Evolutionary conservation across 2,113 vertebrate genomes (phyloP), one percentile per base, ranked within the genome.

Genomic region (Proteles cristata): DNA sequence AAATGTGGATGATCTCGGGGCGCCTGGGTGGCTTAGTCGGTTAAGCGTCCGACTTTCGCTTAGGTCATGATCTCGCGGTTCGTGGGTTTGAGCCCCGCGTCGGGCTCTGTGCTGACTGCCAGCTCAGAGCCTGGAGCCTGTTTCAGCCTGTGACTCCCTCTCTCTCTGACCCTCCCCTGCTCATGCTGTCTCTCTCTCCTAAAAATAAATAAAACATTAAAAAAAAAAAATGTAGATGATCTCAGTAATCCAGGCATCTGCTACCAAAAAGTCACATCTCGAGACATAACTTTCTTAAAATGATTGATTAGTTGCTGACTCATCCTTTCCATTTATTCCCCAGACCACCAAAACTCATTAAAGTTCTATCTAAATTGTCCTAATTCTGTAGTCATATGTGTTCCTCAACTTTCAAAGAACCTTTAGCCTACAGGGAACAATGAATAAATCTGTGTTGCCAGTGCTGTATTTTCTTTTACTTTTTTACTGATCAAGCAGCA

Each of bases 201-300:
- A n/a, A n/a, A n/a, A n/a, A n/a, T n/a, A n/a, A n/a, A n/a, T n/a
- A n/a, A n/a, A n/a, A n/a, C n/a, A n/a, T n/a, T n/a, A n/a, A n/a
- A n/a, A n/a, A n/a, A n/a, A n/a, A n/a, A 96, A 88, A 94, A 89
- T 83, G 61, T 45, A n/a, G 31, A 48, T 79, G n/a, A 76, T 58
- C 26, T 92, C 43, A 87, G 65, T 10, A 25, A 80, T 45, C 26
- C n/a, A 65, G 11, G 39, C 23, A 79, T 68, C 35, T 39, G 80
- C 90, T 5, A 71, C 28, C 7, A 25, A 83, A 93, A 96, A 87
- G 7, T 26, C 35, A 23, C 14, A 79, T n/a, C 8, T 7, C 69
- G 17, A 80, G 39, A 61, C 0, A 3, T 1, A 87, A 83, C 69
- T 53, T 73, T 66, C 63, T 50, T 91, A 26, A 90, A 90, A 90